Evolutionary conservation across 2,113 vertebrate species (phyloP).

Genomic region (Pterocles orientalis): DNA sequence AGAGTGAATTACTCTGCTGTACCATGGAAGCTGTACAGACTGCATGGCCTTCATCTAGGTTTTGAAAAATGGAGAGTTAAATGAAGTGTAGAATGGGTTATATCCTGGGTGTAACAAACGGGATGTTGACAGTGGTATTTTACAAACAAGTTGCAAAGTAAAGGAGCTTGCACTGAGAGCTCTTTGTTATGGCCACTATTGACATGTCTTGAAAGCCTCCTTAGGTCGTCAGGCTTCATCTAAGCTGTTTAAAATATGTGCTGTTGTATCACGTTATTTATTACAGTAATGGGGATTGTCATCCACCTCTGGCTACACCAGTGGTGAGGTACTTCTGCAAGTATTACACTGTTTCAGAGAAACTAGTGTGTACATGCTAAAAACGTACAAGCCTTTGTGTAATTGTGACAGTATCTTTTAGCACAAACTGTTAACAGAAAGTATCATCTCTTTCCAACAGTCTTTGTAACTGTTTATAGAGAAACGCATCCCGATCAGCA

Average conservation of each 20-base stretch:
- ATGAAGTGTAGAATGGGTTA: neutral
- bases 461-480: neutral
- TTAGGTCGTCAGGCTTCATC: neutral
- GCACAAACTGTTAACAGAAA: neutral
- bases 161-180: neutral
- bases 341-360: neutral
- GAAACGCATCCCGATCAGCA: neutral
- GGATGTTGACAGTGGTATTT: neutral
- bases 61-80: neutral
- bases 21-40: neutral
- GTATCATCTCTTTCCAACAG: neutral
- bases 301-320: neutral
- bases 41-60: neutral
- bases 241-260: neutral
- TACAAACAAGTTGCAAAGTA: neutral
- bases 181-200: neutral
- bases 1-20: neutral
- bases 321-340: neutral
- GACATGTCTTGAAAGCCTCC: neutral
- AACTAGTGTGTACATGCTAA: neutral
- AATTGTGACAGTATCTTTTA: neutral
- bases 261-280: neutral
- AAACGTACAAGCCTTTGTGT: neutral
- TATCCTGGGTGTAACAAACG: neutral
- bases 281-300: neutral